These are phyloP conservation scores for Agrypnia vestita DNA, from an alignment of 1,140 invertebrate genomes.

Conservation along the genomic window DNA sequence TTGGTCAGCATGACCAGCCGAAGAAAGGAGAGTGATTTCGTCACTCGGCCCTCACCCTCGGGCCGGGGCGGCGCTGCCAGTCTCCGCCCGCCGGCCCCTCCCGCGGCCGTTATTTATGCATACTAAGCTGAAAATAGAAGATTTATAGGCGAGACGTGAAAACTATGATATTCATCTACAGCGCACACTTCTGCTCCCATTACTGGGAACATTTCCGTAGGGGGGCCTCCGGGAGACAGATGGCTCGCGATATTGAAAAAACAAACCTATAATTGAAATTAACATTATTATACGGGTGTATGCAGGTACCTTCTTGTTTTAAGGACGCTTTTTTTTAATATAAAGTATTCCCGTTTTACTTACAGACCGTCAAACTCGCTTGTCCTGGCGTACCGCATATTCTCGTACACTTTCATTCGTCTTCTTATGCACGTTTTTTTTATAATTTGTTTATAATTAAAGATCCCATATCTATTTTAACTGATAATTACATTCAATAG, in stretches of 20 bases:
- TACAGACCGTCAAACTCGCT: no score
- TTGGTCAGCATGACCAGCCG: no score
- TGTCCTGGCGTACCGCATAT: no score
- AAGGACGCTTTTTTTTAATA: no score
- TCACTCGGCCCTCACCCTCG: background rate
- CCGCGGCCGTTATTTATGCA: conserved; percentile 59
- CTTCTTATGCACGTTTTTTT: no score
- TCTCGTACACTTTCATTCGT: no score
- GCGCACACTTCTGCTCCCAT: conserved; percentile 34
- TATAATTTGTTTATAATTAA: no score
- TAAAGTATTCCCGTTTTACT: no score
- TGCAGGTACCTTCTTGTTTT: no score
- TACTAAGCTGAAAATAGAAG: conserved; percentile 59
- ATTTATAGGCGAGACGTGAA: conserved; percentile 60
- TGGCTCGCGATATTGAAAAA: conserved; percentile 22
- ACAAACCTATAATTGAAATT: conserved; percentile 14
- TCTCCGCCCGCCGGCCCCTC: background rate
- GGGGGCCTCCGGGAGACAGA: conserved; percentile 18
- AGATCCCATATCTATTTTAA: no score
- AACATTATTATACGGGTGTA: background rate
- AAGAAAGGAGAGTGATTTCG: conserved; percentile 22
- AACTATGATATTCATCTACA: conserved; percentile 58
- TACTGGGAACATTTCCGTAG: conserved; percentile 31
- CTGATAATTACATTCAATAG: no score
- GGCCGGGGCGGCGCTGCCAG: background rate